Evolutionary conservation across 2,888 invertebrate genomes (phyloP).

Genomic region (Tipula vernalis): DNA sequence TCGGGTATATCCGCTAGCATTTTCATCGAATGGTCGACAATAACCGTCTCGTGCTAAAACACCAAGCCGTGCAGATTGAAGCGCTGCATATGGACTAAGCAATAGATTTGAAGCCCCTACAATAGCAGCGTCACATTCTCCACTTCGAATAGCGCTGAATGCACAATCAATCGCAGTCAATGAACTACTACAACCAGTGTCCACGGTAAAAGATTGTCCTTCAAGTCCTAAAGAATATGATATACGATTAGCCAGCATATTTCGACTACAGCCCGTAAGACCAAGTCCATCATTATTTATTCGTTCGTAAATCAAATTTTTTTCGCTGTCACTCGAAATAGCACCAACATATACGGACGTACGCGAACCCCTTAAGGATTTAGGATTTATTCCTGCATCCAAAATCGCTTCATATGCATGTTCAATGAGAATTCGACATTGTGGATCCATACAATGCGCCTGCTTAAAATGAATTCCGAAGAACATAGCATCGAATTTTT

Average conservation of each 20-base stretch:
- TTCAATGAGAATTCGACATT: constrained; percentile 65
- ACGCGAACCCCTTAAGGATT: constrained; percentile 46
- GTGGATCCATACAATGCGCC: constrained; percentile 64
- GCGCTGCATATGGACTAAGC: constrained; percentile 73
- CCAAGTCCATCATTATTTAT: constrained; percentile 40
- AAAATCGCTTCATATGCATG: constrained; percentile 65
- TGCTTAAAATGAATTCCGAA: constrained; percentile 65
- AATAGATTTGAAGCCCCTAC: constrained; percentile 80
- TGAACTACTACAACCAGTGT: constrained; percentile 93
- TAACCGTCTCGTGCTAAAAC: constrained; percentile 73
- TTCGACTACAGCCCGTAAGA: constrained; percentile 56
- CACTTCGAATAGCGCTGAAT: constrained; percentile 59
- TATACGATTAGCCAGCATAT: constrained; percentile 84
- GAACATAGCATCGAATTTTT: constrained; percentile 64
- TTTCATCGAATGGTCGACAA: constrained; percentile 83
- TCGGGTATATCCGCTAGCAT: constrained; percentile 71
- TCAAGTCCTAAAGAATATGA: constrained; percentile 79
- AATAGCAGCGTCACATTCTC: constrained; percentile 77
- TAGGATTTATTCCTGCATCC: constrained; percentile 61
- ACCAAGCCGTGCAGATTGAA: constrained; percentile 72
- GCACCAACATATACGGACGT: constrained; percentile 65
- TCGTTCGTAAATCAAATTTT: constrained; percentile 55
- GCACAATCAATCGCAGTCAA: constrained; percentile 77
- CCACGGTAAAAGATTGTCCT: constrained; percentile 79
- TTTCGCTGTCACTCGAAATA: constrained; percentile 58